A percentile compares a stretch with the other conserved stretches of the same genome.
Conservation (phyloP, 2,113 vertebrate genomes). For the Anguilla rostrata region DNA sequence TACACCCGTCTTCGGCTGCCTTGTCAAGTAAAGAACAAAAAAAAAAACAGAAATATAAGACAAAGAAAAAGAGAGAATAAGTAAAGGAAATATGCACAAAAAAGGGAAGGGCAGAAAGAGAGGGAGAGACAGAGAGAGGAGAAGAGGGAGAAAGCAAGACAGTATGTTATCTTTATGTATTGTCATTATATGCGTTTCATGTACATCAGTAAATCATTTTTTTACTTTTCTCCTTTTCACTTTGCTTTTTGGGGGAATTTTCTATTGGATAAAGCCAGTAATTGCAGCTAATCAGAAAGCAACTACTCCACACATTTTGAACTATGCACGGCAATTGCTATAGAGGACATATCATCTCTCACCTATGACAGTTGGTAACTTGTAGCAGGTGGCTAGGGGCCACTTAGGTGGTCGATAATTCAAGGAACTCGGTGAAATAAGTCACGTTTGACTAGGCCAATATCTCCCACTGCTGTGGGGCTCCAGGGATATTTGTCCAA, state of each 20-base stretch:
- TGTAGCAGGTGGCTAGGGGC: not conserved
- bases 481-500: not conserved
- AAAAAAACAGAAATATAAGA: constrained; percentile 18
- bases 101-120: not conserved
- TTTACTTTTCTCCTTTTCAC: no score
- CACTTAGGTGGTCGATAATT: not conserved
- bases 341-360: no score
- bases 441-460: not conserved
- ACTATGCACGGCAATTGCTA: no score
- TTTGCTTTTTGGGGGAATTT: no score
- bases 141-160: not conserved
- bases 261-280: no score
- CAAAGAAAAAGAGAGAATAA: not conserved
- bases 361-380: no score
- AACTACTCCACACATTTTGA: no score
- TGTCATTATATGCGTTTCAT: no score
- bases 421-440: not conserved
- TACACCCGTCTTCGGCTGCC: constrained; percentile 43
- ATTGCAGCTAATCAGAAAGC: no score
- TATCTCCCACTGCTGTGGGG: not conserved
- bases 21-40: constrained; percentile 11
- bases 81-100: not conserved
- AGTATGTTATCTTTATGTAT: not conserved
- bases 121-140: not conserved
- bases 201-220: no score